These are phyloP conservation scores for Coelinius sp. DNA, from an alignment of 2,888 invertebrate genomes.

Conservation along the genomic window DNA sequence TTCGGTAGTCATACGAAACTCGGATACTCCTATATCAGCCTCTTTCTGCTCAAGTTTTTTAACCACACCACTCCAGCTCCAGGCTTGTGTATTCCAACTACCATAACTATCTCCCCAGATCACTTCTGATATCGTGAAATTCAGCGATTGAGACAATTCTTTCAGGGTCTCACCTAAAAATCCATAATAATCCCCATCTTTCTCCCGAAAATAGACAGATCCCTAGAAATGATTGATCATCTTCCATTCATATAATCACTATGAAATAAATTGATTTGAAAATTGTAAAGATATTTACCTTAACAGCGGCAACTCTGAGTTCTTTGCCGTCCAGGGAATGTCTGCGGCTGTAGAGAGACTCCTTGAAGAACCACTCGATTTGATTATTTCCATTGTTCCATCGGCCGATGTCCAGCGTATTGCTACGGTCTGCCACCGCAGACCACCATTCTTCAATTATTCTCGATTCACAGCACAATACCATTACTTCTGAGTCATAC, in stretches of 20 bases:
- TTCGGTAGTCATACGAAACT: constrained; percentile 53
- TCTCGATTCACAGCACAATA: neutral
- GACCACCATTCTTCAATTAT: neutral
- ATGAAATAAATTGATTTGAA: neutral
- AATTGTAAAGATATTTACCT: neutral
- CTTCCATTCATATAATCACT: neutral
- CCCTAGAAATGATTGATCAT: neutral
- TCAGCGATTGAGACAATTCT: constrained; percentile 53
- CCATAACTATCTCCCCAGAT: constrained; percentile 48
- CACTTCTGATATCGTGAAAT: constrained; percentile 51
- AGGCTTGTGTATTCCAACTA: constrained; percentile 41
- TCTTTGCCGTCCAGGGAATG: neutral
- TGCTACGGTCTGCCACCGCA: neutral
- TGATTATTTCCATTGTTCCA: neutral
- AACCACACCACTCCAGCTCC: constrained; percentile 58
- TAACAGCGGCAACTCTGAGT: neutral
- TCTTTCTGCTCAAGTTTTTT: constrained; percentile 46
- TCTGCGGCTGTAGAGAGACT: neutral
- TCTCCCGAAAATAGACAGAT: constrained; percentile 33
- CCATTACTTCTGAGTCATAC: neutral
- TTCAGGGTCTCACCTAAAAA: constrained; percentile 52
- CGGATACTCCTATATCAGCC: constrained; percentile 57
- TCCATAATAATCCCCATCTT: constrained; percentile 46
- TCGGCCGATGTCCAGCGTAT: neutral
- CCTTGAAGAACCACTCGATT: neutral